Evolutionary conservation across 2,888 invertebrate genomes (phyloP), one percentile per base, ranked within the genome.

Genomic region (Theretra japonica): DNA sequence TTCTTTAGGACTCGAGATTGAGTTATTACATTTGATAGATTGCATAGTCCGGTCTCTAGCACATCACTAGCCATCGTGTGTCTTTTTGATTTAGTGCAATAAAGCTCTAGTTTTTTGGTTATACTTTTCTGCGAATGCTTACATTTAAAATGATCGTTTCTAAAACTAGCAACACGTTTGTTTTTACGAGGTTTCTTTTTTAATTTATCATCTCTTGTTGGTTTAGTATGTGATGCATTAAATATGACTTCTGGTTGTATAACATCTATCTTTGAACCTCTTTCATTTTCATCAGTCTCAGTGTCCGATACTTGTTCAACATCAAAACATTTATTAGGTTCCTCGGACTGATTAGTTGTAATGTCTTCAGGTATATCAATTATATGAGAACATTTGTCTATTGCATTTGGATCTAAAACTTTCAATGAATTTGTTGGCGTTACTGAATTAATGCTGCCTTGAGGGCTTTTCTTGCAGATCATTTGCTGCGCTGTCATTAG

Each of bases 1-100:
- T 86, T 88, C 82, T 84, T 88, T 53, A 89, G 73, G 19, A 87
- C 74, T 56, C 79, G 75, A 30, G 82, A 79, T 59, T 80, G 81
- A 2, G 87, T 84, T 50, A 88, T 75, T 11, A 84, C 74, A 70
- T 79, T 80, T 28, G 85, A 83, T 68, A 85, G 78, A 69, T 86
- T 75, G 69, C 73, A 77, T 6, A 84, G 75, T 57, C 81, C 74
- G 70, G 81, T 80, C n/a, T 77, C 75, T 59, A 85, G 76, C 73
- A 82, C 73, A 62, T 78, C 75, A 48, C 77, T 58, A 62, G 74
- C 78, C 4, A 74, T 68, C 1, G 73, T 73, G 30, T 77, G 81
- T 23, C 73, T 77, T 74, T 81, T 82, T 53, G 74, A 48, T 77
- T 85, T 83, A 62, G 77, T 73, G 69, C 80, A 81, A 76, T 80